These are phyloP conservation scores for Piprites chloris DNA, from an alignment of 2,113 vertebrate genomes.

Conservation along the genomic window DNA sequence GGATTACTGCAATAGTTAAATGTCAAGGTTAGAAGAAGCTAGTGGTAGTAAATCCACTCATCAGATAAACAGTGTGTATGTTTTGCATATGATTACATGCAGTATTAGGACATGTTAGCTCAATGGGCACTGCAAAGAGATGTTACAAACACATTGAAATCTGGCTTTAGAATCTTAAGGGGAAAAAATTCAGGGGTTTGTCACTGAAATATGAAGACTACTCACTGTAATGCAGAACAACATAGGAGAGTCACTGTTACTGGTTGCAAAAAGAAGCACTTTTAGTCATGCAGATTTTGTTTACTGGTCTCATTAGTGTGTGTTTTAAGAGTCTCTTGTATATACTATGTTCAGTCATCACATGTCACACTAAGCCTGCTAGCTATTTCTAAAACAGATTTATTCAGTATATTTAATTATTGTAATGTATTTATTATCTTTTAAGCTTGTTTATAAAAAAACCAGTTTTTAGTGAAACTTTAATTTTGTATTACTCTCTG, in stretches of 20 bases:
- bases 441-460: not conserved
- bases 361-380: not conserved
- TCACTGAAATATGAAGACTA: not conserved
- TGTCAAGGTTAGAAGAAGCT: not conserved
- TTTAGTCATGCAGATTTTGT: not conserved
- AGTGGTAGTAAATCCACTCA: not conserved
- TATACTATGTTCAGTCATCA: not conserved
- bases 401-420: not conserved
- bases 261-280: not conserved
- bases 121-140: not conserved
- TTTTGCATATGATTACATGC: not conserved
- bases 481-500: not conserved
- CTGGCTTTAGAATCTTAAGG: not conserved
- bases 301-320: not conserved
- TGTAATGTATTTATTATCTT: not conserved
- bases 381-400: not conserved
- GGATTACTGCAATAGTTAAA: not conserved
- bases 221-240: not conserved
- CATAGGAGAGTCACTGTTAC: not conserved
- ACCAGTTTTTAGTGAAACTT: fast-evolving
- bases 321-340: not conserved
- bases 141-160: not conserved
- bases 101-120: not conserved
- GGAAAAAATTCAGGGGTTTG: not conserved
- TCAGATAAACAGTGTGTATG: fast-evolving